A percentile compares a stretch with the other conserved stretches of the same genome.
Conservation (phyloP, 2,888 invertebrate genomes). For the Seira musarum region DNA sequence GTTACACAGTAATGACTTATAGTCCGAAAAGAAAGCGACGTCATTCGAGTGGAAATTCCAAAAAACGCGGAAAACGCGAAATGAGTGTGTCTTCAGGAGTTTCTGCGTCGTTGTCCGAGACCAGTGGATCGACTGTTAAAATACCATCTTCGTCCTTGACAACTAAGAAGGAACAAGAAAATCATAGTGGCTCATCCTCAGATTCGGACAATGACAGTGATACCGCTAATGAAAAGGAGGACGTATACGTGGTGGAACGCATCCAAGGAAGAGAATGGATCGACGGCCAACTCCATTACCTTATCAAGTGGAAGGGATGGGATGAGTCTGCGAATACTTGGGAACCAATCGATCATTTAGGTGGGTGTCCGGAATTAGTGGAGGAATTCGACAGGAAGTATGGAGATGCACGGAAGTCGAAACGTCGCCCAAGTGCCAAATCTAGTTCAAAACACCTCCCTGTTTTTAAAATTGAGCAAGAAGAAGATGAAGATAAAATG, state of each 20-base stretch:
- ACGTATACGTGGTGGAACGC: constrained; percentile 60
- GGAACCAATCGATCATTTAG: constrained; percentile 59
- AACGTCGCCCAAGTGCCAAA: neutral
- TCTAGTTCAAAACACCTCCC: neutral
- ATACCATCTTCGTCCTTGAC: too few relatives aligned
- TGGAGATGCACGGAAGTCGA: neutral
- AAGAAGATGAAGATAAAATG: constrained; percentile 6
- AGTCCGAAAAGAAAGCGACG: too few relatives aligned
- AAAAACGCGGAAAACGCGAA: too few relatives aligned
- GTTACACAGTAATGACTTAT: too few relatives aligned
- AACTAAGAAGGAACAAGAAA: neutral
- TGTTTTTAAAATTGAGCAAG: neutral
- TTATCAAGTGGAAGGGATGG: constrained; percentile 66
- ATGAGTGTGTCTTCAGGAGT: too few relatives aligned
- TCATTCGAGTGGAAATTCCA: too few relatives aligned
- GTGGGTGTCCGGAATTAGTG: constrained; percentile 55
- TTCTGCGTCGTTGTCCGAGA: too few relatives aligned
- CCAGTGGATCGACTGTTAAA: too few relatives aligned
- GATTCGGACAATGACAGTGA: constrained; percentile 27
- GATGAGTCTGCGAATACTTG: constrained; percentile 52
- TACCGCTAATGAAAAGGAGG: neutral
- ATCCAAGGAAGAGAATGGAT: constrained; percentile 52
- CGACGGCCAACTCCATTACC: constrained; percentile 47
- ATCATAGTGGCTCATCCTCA: neutral
- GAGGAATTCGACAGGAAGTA: constrained; percentile 42